Percentiles rank a stretch among this genome's conserved stretches.
Conservation (phyloP, 2,888 invertebrate species). For the Cylloceria caligata region DNA sequence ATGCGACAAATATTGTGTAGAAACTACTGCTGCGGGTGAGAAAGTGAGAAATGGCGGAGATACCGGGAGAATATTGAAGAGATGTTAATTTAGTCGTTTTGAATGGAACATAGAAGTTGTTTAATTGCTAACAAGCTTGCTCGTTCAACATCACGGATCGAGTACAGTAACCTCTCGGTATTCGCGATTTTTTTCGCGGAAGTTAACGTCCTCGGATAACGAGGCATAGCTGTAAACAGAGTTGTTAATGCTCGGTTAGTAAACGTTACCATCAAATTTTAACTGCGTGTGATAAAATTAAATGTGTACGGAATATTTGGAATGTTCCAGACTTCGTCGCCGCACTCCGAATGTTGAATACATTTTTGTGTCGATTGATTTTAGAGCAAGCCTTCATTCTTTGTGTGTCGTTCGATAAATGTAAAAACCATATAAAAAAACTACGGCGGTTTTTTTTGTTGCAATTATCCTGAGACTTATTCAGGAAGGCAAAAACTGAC, state of each 20-base stretch:
- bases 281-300: background rate
- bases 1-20: background rate
- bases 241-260: background rate
- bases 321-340: background rate
- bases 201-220: background rate
- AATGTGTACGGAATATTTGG: background rate
- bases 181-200: background rate
- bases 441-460: background rate
- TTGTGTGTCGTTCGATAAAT: too few species aligned
- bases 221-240: background rate
- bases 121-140: background rate
- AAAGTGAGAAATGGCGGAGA: background rate
- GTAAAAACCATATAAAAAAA: too few species aligned
- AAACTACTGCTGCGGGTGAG: background rate
- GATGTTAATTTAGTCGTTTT: constrained; percentile 1
- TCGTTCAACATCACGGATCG: background rate
- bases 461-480: background rate
- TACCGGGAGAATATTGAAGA: background rate
- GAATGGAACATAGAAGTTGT: background rate
- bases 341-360: too few species aligned
- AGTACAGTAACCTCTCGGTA: background rate
- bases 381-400: too few species aligned
- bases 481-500: background rate
- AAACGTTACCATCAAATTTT: background rate
- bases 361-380: too few species aligned